A percentile compares a stretch with the other conserved stretches of the same genome.
phyloP scores from a whole-genome alignment of 2,113 vertebrate species.

The Forbesichthys agassizii region DNA sequence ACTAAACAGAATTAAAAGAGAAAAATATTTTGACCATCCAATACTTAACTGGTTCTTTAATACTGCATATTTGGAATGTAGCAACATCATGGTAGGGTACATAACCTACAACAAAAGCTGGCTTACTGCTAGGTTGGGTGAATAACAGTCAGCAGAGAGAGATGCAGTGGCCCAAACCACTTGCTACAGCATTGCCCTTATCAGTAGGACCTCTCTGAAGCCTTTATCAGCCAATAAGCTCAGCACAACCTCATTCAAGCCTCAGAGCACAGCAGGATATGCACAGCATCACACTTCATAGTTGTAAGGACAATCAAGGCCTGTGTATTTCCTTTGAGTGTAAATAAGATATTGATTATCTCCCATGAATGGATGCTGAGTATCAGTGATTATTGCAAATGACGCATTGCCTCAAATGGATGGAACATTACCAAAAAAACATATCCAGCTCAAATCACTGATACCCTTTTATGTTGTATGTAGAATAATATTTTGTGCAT shows the following conservation, averaged over 20 bases:
- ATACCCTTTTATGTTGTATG: too few species aligned
- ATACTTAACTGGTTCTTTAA: not conserved
- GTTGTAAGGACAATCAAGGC: slow-evolving; percentile 29
- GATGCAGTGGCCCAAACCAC: slow-evolving; percentile 12
- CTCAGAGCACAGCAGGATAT: slow-evolving; percentile 12
- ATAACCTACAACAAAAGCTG: slow-evolving; percentile 9
- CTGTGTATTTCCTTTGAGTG: slow-evolving; percentile 2
- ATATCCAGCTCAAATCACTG: not conserved
- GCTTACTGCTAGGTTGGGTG: slow-evolving; percentile 30
- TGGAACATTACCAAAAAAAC: not conserved
- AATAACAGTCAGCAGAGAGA: slow-evolving; percentile 33
- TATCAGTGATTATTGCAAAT: slow-evolving; percentile 20
- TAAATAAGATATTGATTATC: slow-evolving; percentile 30
- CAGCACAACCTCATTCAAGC: not conserved
- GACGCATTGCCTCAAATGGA: not conserved
- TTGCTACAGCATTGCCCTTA: slow-evolving; percentile 11
- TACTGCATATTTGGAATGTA: not conserved
- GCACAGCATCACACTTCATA: slow-evolving; percentile 4
- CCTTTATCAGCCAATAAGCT: slow-evolving; percentile 5
- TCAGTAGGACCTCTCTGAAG: slow-evolving; percentile 24
- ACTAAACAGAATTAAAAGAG: not conserved
- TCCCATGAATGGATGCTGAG: slow-evolving; percentile 21
- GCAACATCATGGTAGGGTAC: not conserved
- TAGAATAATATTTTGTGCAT: not conserved
- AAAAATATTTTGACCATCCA: not conserved